Evolutionary conservation across 1,140 invertebrate species (phyloP).

Genomic region (Drosophila oshimai): DNA sequence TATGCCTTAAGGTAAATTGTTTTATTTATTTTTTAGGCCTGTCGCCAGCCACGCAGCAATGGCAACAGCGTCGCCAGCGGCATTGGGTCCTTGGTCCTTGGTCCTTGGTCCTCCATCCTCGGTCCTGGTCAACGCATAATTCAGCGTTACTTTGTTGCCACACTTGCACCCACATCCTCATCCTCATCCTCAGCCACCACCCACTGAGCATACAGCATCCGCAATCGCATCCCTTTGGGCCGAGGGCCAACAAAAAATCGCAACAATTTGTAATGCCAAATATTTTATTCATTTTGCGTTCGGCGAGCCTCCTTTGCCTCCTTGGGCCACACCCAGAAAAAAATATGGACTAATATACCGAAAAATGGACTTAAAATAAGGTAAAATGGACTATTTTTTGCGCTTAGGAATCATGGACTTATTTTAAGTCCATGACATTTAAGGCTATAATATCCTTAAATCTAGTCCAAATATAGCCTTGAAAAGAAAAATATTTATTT

Average conservation of each 20-base stretch:
- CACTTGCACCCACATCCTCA: conserved; percentile 2
- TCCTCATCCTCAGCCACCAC: conserved; percentile 8
- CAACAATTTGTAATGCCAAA: conserved; percentile 80
- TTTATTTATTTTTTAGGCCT: conserved; percentile 80
- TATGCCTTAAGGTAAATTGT: conserved; percentile 78
- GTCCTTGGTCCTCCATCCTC: background rate
- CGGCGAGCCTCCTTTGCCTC: conserved; percentile 16
- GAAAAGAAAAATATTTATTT: no score
- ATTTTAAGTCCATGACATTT: no score
- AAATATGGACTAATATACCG: no score
- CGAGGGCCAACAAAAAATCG: conserved; percentile 57
- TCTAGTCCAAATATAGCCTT: no score
- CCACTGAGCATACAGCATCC: conserved; percentile 29
- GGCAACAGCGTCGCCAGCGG: conserved; percentile 6
- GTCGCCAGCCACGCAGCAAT: conserved; percentile 17
- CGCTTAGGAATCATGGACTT: no score
- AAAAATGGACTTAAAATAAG: no score
- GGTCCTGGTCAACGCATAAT: conserved; percentile 66
- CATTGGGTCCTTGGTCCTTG: background rate
- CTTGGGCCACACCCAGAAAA: conserved; percentile 47
- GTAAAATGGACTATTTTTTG: no score
- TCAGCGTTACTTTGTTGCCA: conserved; percentile 59
- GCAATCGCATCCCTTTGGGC: conserved; percentile 31
- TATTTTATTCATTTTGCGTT: conserved; percentile 73
- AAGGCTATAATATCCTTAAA: no score